Evolutionary conservation across 2,113 vertebrate genomes (phyloP), one percentile per base, ranked within the genome.

Genomic region (Rostratula benghalensis): DNA sequence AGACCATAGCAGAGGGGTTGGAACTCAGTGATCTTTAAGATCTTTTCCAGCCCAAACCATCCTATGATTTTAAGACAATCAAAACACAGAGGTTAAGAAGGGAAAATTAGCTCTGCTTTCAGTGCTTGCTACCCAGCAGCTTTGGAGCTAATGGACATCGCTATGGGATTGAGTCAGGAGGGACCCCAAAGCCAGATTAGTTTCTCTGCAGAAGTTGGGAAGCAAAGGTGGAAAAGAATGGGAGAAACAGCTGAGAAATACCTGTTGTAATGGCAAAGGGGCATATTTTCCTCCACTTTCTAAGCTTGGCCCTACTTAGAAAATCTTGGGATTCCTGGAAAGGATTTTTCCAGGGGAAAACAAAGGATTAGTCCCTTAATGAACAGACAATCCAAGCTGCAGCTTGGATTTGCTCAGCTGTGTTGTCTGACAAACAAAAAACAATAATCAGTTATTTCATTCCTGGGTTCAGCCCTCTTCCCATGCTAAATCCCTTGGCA

Each of bases 271-370:
- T 9, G 31, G 65, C 64, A 45, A 74, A 39, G 23, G 48, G 43
- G 45, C 25, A 19, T 2, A 5, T 37, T 46, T 10, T 7, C 27
- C 46, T 79, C 75, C 37, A 6, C 46, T 21, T 50, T 53, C 59
- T 65, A 80, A 94, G 63, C 24, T 4, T 19, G 61, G 60, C 60
- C 87, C 80, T 39, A 17, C 54, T 83, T 59, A 91, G 60, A 54
- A n/a, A 89, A 31, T 10, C 87, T 60, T 39, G 43, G 75, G 60
- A 56, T 59, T 61, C 27, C 33, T 53, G 57, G 83, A 83, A 86
- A 90, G 83, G 96, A 87, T 87, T 74, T 94, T 95, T 96, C 93
- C 91, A 74, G 89, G 65, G 33, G n/a, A 93, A 93, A 75, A 85
- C 59, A 17, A 70, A 87, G 92, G 92, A 90, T 90, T 76, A 84